Conservation (phyloP, 2,797 vertebrate genomes). For the Pseudochirops cupreus region DNA sequence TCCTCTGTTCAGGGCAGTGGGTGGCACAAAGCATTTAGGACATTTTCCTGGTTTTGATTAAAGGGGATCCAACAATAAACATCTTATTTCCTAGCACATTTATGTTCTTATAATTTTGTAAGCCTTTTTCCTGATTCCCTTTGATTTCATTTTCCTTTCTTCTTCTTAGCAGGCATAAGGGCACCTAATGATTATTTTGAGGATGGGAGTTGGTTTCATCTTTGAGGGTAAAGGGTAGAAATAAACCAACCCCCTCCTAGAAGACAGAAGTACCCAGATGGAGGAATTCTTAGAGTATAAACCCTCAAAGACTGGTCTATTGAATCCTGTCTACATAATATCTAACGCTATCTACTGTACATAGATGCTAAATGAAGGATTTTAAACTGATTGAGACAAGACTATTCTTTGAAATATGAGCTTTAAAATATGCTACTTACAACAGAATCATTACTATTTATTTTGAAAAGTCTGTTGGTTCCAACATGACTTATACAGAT, state of each 20-base stretch:
- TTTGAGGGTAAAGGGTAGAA: constrained; percentile 16
- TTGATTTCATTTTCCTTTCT: constrained; percentile 76
- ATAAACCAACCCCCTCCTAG: neutral
- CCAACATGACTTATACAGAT: neutral
- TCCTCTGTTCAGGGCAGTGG: constrained; percentile 43
- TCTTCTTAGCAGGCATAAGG: constrained; percentile 20
- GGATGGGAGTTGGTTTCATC: constrained; percentile 3
- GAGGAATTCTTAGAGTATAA: neutral
- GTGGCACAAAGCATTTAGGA: constrained; percentile 73
- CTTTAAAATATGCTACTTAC: neutral
- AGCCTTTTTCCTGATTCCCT: constrained; percentile 77
- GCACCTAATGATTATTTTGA: neutral
- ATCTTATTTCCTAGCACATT: constrained; percentile 73
- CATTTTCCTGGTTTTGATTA: constrained; percentile 81
- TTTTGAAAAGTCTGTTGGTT: neutral
- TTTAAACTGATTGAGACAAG: neutral
- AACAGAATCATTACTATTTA: neutral
- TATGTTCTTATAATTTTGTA: constrained; percentile 74
- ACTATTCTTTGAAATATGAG: neutral
- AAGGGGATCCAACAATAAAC: constrained; percentile 66
- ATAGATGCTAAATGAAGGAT: neutral
- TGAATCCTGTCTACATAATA: neutral
- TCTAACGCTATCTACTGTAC: neutral
- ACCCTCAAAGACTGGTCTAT: neutral
- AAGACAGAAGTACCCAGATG: neutral